These are phyloP conservation scores for Allobates femoralis DNA, from an alignment of 2,797 vertebrate genomes.

Conservation along the genomic window DNA sequence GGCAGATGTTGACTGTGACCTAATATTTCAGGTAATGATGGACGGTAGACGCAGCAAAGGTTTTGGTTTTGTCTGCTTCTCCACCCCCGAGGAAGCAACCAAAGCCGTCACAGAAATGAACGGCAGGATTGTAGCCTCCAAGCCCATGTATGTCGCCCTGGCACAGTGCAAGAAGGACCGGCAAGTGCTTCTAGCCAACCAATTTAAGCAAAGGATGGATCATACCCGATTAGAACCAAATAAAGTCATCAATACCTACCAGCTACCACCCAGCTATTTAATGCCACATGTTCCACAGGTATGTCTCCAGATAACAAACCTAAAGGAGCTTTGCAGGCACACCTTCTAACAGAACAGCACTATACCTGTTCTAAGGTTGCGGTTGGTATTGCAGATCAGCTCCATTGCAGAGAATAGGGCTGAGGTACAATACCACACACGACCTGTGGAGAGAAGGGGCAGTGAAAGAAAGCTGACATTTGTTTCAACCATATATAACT, in stretches of 20 bases:
- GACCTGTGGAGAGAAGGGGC: neutral
- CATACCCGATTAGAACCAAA: conserved; percentile 94
- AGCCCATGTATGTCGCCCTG: conserved; percentile 96
- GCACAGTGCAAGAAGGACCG: conserved; percentile 97
- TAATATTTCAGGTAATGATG: conserved; percentile 92
- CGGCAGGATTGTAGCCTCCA: conserved; percentile 96
- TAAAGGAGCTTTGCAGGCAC: neutral
- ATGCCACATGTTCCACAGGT: conserved; percentile 97
- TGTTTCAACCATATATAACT: neutral
- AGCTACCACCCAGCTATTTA: conserved; percentile 93
- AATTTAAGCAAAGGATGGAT: conserved; percentile 99
- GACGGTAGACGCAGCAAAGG: conserved; percentile 98
- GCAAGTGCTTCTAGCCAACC: conserved; percentile 96
- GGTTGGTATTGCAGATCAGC: neutral
- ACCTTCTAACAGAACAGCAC: neutral
- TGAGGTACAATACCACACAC: no score
- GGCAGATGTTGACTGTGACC: neutral
- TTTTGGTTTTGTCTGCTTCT: conserved; percentile 99
- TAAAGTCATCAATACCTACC: conserved; percentile 96
- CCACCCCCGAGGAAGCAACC: conserved; percentile 97
- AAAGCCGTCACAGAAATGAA: conserved; percentile 99
- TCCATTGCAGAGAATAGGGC: neutral
- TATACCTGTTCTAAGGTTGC: neutral
- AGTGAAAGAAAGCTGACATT: neutral
- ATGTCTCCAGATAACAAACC: neutral